Evolutionary conservation across 2,888 invertebrate species (phyloP).

Genomic region (Crioceris asparagi): DNA sequence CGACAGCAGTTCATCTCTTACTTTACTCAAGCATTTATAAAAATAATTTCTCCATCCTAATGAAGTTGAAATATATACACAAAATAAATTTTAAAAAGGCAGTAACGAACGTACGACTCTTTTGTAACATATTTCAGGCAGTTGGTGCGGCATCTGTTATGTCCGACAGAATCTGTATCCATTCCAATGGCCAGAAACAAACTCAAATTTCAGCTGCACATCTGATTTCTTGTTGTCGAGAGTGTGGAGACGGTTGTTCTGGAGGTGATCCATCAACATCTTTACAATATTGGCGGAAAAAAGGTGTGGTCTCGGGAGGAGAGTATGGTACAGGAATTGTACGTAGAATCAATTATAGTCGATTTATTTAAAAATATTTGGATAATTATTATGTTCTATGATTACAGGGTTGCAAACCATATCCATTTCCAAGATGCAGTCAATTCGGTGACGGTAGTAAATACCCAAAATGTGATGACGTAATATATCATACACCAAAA

Average conservation of each 20-base stretch:
- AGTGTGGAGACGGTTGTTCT: conserved; percentile 60
- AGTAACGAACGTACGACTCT: too few relatives aligned
- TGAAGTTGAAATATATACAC: too few relatives aligned
- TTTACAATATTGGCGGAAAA: conserved; percentile 71
- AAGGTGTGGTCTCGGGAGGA: conserved; percentile 80
- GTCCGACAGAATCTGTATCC: conserved; percentile 75
- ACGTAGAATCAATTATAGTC: too few relatives aligned
- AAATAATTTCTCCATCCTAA: too few relatives aligned
- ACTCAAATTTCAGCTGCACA: conserved; percentile 73
- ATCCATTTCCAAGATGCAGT: conserved; percentile 14
- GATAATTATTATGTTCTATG: too few relatives aligned
- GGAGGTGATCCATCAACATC: conserved; percentile 71
- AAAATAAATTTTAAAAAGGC: too few relatives aligned
- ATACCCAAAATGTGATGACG: conserved; percentile 1
- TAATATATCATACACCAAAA: conserved; percentile 7
- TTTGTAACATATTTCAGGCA: too few relatives aligned
- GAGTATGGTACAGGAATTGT: conserved; percentile 44
- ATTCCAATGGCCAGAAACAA: conserved; percentile 55
- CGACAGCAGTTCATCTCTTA: too few relatives aligned
- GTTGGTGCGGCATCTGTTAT: conserved; percentile 77
- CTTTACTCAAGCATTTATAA: too few relatives aligned
- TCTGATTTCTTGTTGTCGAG: conserved; percentile 60
- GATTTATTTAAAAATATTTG: too few relatives aligned
- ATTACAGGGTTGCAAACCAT: conserved; percentile 17
- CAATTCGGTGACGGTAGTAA: conserved; percentile 8